Conservation (phyloP, 2,888 invertebrate genomes). For the Idaea biselata region DNA sequence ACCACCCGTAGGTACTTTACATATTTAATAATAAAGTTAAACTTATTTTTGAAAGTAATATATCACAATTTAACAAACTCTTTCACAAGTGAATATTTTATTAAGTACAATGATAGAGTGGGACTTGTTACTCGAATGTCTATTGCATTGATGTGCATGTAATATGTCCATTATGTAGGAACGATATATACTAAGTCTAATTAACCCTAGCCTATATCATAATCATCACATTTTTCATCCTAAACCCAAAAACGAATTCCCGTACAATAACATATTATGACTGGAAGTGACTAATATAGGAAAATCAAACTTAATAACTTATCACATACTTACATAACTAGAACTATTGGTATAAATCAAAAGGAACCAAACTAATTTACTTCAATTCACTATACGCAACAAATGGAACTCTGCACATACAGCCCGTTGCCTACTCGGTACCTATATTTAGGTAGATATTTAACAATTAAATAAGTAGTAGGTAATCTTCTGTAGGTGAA, state of each 20-base stretch:
- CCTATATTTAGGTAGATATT: constrained; percentile 24
- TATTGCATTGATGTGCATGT: constrained; percentile 49
- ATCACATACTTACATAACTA: constrained; percentile 60
- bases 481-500: constrained; percentile 2
- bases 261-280: constrained; percentile 77
- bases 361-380: constrained; percentile 63
- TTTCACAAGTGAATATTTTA: constrained; percentile 49
- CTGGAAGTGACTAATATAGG: constrained; percentile 78
- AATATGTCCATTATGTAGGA: constrained; percentile 64
- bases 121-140: constrained; percentile 38
- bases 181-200: constrained; percentile 56
- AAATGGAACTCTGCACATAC: constrained; percentile 28
- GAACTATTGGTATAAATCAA: constrained; percentile 52
- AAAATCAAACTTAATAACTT: constrained; percentile 67
- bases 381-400: constrained; percentile 41
- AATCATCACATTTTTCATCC: constrained; percentile 62
- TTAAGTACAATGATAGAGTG: constrained; percentile 70
- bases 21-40: constrained; percentile 39
- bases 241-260: constrained; percentile 51
- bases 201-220: constrained; percentile 55
- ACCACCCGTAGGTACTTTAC: constrained; percentile 59
- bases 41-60: constrained; percentile 57
- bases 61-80: constrained; percentile 68
- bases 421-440: constrained; percentile 47
- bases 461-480: constrained; percentile 17